These are phyloP conservation scores for Okapia johnstoni DNA, from an alignment of 2,113 vertebrate genomes.

Conservation along the genomic window DNA sequence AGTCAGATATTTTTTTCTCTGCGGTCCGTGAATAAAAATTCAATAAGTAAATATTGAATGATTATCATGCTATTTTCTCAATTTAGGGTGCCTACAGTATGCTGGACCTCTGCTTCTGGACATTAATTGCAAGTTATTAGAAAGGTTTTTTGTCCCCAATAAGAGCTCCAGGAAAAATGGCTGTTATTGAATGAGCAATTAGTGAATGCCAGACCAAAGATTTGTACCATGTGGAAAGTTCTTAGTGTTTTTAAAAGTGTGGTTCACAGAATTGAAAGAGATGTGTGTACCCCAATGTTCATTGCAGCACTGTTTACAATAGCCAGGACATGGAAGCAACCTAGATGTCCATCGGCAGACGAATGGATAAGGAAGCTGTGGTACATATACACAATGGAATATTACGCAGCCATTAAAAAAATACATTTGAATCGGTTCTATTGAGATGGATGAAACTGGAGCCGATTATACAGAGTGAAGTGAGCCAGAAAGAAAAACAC, in stretches of 20 bases:
- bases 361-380: no score
- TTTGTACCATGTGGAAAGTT: not conserved
- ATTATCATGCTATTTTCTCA: not conserved
- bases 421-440: no score
- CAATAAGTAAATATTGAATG: not conserved
- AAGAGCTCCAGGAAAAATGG: not conserved
- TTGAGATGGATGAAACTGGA: no score
- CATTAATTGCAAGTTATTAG: not conserved
- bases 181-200: not conserved
- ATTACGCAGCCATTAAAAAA: no score
- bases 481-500: no score
- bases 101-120: slow-evolving; percentile 4
- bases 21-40: not conserved
- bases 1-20: slow-evolving; percentile 32
- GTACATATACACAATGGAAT: no score
- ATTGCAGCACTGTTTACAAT: no score
- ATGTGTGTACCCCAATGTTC: no score
- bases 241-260: not conserved
- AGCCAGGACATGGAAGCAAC: no score
- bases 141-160: not conserved
- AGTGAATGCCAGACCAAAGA: not conserved
- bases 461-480: no score
- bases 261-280: no score
- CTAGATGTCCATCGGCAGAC: no score
- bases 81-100: not conserved